Percentiles rank a stretch among this genome's conserved stretches.
Evolutionary conservation across 2,797 vertebrate species (phyloP).

Genomic region (Anniella stebbinsi): DNA sequence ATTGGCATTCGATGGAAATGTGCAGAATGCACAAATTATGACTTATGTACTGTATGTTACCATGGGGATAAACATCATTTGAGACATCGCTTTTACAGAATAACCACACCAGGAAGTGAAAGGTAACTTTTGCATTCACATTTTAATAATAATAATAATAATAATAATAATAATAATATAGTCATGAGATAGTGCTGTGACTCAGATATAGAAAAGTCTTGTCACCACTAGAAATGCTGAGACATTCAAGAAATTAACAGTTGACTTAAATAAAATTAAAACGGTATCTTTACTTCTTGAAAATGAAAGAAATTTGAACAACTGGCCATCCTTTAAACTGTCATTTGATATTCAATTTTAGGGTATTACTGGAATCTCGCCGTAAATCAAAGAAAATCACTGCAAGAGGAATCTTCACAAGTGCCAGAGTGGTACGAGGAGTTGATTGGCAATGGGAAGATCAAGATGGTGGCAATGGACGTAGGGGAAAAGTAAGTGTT

Average conservation of each 20-base stretch:
- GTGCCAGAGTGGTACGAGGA: constrained; percentile 95
- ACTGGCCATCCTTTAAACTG: constrained; percentile 36
- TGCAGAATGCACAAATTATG: constrained; percentile 99
- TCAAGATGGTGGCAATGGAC: constrained; percentile 97
- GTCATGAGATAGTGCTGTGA: not conserved
- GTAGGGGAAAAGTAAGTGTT: constrained; percentile 93
- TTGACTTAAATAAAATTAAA: not conserved
- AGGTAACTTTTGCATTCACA: constrained; percentile 80
- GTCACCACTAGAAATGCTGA: not conserved
- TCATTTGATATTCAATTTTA: constrained; percentile 76
- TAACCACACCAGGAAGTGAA: constrained; percentile 98
- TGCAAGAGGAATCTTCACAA: constrained; percentile 96
- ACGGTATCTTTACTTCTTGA: constrained; percentile 1
- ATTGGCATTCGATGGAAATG: constrained; percentile 99
- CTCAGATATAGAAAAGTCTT: fast-evolving
- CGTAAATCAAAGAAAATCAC: constrained; percentile 99
- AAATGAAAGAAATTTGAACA: not conserved
- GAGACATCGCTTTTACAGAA: constrained; percentile 98
- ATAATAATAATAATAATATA: not conserved
- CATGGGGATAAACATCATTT: constrained; percentile 99
- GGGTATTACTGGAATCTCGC: constrained; percentile 96
- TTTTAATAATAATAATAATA: not conserved
- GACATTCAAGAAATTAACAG: not conserved
- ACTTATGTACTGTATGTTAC: constrained; percentile 98
- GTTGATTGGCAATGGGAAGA: constrained; percentile 99